Evolutionary conservation across 2,888 invertebrate species (phyloP).

Genomic region (Eristalinus aeneus): DNA sequence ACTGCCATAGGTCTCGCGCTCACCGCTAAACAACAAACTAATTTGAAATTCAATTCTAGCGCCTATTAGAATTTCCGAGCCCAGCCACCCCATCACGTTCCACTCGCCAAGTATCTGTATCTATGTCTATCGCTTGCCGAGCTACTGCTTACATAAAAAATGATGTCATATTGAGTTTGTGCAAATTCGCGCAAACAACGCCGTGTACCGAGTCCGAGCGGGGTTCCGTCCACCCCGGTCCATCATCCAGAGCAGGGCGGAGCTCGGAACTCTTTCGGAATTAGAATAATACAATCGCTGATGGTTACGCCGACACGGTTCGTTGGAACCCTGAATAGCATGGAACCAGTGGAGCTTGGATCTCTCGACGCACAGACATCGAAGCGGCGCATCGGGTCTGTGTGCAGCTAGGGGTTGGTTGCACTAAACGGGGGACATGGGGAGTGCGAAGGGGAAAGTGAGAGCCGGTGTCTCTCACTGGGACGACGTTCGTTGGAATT

Average conservation of each 20-base stretch:
- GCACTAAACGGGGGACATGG: neutral
- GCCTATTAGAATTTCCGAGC: slow-evolving; percentile 54
- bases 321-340: slow-evolving; percentile 57
- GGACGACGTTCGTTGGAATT: slow-evolving; percentile 34
- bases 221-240: slow-evolving; percentile 1
- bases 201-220: slow-evolving; percentile 21
- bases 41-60: slow-evolving; percentile 66
- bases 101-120: slow-evolving; percentile 11
- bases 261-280: slow-evolving; percentile 8
- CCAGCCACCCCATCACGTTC: slow-evolving; percentile 20
- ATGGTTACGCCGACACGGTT: slow-evolving; percentile 66
- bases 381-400: neutral
- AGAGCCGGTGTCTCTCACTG: neutral
- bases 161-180: slow-evolving; percentile 66
- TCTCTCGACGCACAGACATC: slow-evolving; percentile 30
- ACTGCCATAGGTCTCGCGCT: neutral
- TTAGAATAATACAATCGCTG: slow-evolving; percentile 54
- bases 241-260: neutral
- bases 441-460: neutral
- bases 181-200: slow-evolving; percentile 51
- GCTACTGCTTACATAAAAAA: slow-evolving; percentile 61
- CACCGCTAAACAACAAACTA: slow-evolving; percentile 40
- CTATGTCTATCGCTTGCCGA: slow-evolving; percentile 30
- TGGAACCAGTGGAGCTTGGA: slow-evolving; percentile 52
- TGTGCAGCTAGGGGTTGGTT: slow-evolving; percentile 28